A percentile compares a stretch with the other conserved stretches of the same genome.
These are phyloP conservation scores for Fregetta grallaria DNA, from an alignment of 2,113 vertebrate genomes.

Conservation along the genomic window DNA sequence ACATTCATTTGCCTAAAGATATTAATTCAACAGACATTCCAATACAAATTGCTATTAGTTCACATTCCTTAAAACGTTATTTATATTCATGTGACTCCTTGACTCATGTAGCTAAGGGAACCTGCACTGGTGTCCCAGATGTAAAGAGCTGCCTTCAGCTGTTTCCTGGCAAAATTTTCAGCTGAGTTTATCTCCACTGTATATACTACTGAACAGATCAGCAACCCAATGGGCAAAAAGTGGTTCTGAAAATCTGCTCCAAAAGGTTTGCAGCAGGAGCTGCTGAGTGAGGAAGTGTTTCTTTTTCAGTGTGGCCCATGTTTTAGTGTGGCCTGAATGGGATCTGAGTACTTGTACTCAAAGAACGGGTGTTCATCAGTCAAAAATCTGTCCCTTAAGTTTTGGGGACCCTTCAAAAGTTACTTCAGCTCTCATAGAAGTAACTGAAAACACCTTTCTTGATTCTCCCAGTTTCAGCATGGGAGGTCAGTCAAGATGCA, in stretches of 20 bases:
- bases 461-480: neutral
- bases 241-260: neutral
- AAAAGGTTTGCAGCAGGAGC: neutral
- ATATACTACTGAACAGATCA: neutral
- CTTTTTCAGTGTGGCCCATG: neutral
- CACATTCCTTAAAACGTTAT: neutral
- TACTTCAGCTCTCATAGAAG: neutral
- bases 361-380: neutral
- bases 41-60: neutral
- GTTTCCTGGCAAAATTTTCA: neutral
- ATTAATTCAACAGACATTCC: neutral
- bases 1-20: neutral
- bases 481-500: neutral
- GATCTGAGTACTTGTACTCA: neutral
- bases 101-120: neutral
- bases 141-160: neutral
- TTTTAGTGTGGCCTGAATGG: neutral
- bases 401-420: neutral
- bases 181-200: neutral
- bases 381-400: neutral
- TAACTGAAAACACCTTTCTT: neutral
- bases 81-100: neutral
- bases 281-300: neutral
- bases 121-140: neutral
- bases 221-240: neutral